A percentile compares a stretch with the other conserved stretches of the same genome.
Conservation (phyloP, 2,113 vertebrate species). For the Antidorcas marsupialis region DNA sequence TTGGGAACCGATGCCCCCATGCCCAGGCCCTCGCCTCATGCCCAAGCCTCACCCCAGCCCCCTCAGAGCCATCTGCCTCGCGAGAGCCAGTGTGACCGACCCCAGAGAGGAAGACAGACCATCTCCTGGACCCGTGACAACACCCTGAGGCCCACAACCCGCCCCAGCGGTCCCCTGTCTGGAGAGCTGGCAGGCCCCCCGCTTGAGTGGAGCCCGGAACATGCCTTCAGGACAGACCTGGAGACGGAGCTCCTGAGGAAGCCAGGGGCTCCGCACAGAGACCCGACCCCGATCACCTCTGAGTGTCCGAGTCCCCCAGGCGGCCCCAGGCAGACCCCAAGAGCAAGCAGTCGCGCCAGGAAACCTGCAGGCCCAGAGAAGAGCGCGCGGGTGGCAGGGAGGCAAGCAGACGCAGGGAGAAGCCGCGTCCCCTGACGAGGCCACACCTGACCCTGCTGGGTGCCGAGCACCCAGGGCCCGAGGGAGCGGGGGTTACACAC, state of each 20-base stretch:
- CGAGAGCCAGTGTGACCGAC: accelerated
- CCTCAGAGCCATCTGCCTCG: neutral
- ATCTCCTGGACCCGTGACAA: accelerated
- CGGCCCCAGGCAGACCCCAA: neutral
- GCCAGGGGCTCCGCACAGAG: neutral
- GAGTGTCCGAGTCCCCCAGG: accelerated
- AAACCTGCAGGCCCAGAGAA: accelerated
- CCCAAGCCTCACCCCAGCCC: too few relatives aligned
- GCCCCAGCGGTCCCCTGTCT: accelerated
- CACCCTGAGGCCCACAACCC: neutral
- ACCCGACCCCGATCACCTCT: accelerated
- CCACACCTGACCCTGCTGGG: neutral
- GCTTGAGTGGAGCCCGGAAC: too few relatives aligned
- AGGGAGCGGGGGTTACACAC: accelerated
- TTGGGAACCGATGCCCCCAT: accelerated
- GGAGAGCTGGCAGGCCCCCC: neutral
- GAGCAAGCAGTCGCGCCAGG: neutral
- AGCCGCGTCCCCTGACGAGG: accelerated
- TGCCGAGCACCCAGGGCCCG: neutral
- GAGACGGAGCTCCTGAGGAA: neutral
- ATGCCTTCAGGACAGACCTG: too few relatives aligned
- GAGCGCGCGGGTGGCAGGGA: accelerated
- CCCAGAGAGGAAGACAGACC: neutral
- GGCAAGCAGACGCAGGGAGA: neutral
- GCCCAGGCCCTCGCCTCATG: neutral